Base-by-base conservation (phyloP, 2,888 invertebrate species). In the Ophion ventricosus region DNA sequence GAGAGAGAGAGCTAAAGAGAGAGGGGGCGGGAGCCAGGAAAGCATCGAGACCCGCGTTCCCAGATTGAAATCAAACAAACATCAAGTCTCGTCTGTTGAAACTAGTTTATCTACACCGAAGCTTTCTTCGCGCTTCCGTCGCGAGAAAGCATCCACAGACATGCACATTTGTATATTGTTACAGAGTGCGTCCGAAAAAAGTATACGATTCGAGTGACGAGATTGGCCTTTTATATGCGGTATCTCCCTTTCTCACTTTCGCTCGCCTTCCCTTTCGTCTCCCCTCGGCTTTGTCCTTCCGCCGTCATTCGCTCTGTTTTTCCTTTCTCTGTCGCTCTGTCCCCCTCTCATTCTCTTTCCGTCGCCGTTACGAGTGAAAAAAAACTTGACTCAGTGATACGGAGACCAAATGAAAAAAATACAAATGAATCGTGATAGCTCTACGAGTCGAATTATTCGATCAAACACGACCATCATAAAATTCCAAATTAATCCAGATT, bases 31-130 rank as follows among this genome's bases (percentile, higher is more conserved):
- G 57, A 74, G 84, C 63, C 66, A 82, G 49, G 23, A 59, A 59
- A 59, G 61, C 69, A 73, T 56, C 72, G 69, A 72, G 76, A 61
- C 54, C 26, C 54, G 54, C 66, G 79, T 64, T 74, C n/a, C 54
- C 64, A 49, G 66, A 85, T 85, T 80, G 85, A 85, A 85, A 82
- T 84, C 84, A 84, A 84, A 84, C 76, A 84, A 84, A 84, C 84
- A 84, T 75, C 79, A 54, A 72, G 78, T 84, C 81, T 63, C 43
- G 63, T 79, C 25, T 43, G 74, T 63, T 79, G 25, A 72, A 67
- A 63, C 57, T 35, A 35, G 67, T 63, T 29, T 26, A 57, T 76
- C 64, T 59, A 75, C 56, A 25, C 29, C 59, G 66, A 57, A 57
- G 78, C 81, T 84, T 82, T 82, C 85, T 80, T 70, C 74, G 56